A percentile compares a stretch with the other conserved stretches of the same genome.
phyloP scores from a whole-genome alignment of 2,797 vertebrate species.

The Mormyrops boulengeri region DNA sequence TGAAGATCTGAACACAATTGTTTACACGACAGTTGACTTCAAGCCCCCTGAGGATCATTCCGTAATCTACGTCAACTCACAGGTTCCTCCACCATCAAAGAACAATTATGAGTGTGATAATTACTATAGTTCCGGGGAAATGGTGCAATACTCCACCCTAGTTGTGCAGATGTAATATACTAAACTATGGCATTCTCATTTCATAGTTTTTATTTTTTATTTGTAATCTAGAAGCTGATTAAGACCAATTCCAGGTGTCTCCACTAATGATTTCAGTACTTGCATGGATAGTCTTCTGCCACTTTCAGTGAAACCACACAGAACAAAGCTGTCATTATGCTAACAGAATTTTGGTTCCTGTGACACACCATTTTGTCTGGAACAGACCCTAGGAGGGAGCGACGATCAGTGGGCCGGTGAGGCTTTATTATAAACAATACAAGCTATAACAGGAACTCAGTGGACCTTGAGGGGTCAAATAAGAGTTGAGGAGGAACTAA shows the following conservation, averaged over 20 bases:
- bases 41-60: conserved; percentile 34
- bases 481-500: background rate
- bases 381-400: background rate
- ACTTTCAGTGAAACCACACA: background rate
- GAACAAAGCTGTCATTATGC: background rate
- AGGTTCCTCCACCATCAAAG: background rate
- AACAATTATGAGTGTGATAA: background rate
- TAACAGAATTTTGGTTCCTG: background rate
- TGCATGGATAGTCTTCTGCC: background rate
- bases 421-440: background rate
- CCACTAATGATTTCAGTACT: background rate
- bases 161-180: background rate
- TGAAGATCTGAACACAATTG: conserved; percentile 31
- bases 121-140: background rate
- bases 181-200: background rate
- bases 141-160: background rate
- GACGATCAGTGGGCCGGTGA: background rate
- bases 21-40: conserved; percentile 62
- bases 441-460: background rate
- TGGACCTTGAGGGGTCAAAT: background rate
- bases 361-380: background rate
- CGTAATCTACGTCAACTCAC: conserved; percentile 51
- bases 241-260: background rate
- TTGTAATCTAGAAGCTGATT: background rate
- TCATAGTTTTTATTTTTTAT: background rate